Evolutionary conservation across 2,888 invertebrate species (phyloP).

Genomic region (Microctonus aethiopoides): DNA sequence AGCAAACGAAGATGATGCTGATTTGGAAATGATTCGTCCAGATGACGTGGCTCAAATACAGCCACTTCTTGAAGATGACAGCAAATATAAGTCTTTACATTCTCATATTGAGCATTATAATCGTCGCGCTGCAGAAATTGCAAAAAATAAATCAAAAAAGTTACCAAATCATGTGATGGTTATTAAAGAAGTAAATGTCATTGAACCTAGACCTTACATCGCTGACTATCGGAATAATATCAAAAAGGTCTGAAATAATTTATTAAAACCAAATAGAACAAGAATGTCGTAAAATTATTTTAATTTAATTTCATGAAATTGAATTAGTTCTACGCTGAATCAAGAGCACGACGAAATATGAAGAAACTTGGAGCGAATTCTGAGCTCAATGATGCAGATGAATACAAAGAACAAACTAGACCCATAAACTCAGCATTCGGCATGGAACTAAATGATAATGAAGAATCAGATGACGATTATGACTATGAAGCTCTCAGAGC

Average conservation of each 20-base stretch:
- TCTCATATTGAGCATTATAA: slow-evolving; percentile 58
- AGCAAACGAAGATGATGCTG: slow-evolving; percentile 55
- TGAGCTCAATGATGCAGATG: slow-evolving; percentile 6
- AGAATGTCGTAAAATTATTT: background rate
- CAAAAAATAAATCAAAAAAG: slow-evolving; percentile 28
- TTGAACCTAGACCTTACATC: slow-evolving; percentile 47
- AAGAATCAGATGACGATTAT: slow-evolving; percentile 54
- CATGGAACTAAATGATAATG: background rate
- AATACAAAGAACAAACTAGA: slow-evolving; percentile 21
- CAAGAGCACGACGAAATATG: background rate
- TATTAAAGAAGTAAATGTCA: slow-evolving; percentile 36
- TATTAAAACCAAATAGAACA: background rate
- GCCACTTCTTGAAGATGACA: slow-evolving; percentile 49
- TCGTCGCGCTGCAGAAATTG: slow-evolving; percentile 42
- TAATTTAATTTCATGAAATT: background rate
- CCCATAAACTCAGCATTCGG: background rate
- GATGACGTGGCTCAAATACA: slow-evolving; percentile 49
- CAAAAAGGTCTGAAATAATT: slow-evolving; percentile 43
- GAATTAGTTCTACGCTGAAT: slow-evolving; percentile 14
- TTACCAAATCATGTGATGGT: slow-evolving; percentile 29
- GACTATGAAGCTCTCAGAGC: slow-evolving; percentile 66
- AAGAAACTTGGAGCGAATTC: background rate
- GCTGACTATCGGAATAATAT: slow-evolving; percentile 54
- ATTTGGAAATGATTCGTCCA: slow-evolving; percentile 66
- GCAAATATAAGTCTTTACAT: slow-evolving; percentile 60